These are phyloP conservation scores for Papilio polyxenes DNA, from an alignment of 1,140 invertebrate species.

Conservation along the genomic window DNA sequence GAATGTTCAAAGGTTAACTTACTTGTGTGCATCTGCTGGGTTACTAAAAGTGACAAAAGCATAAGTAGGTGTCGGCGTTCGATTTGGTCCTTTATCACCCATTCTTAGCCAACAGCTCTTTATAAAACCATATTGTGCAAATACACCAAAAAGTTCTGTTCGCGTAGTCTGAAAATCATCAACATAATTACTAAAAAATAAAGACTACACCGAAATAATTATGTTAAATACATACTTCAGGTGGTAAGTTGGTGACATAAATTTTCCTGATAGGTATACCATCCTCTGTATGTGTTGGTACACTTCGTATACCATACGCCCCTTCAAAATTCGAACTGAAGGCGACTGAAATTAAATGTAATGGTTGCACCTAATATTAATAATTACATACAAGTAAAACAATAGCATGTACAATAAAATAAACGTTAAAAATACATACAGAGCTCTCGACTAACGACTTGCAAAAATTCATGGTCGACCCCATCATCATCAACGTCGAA, in stretches of 20 bases:
- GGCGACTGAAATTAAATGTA: conserved; percentile 54
- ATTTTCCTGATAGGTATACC: conserved; percentile 76
- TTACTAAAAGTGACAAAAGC: conserved; percentile 72
- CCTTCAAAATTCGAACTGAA: conserved; percentile 57
- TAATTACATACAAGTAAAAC: background rate
- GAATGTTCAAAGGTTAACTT: conserved; percentile 37
- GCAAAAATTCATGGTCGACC: conserved; percentile 61
- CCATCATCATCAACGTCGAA: conserved; percentile 61
- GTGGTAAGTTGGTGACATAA: conserved; percentile 73
- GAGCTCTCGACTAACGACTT: conserved; percentile 61
- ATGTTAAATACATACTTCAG: conserved; percentile 58
- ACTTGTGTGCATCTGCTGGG: conserved; percentile 72
- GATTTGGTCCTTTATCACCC: conserved; percentile 60
- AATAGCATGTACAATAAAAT: background rate
- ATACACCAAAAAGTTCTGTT: conserved; percentile 68
- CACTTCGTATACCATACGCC: conserved; percentile 56
- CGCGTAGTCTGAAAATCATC: conserved; percentile 64
- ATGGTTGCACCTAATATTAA: background rate
- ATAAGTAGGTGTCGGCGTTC: conserved; percentile 59
- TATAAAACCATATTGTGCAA: conserved; percentile 73
- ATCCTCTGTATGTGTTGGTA: conserved; percentile 76
- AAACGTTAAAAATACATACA: conserved; percentile 58
- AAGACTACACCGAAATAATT: conserved; percentile 23
- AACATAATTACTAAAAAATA: conserved; percentile 3
- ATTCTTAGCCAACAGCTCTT: conserved; percentile 72